Evolutionary conservation across 1,140 invertebrate genomes (phyloP), one percentile per base, ranked within the genome.

Genomic region (Aphelinus certus): DNA sequence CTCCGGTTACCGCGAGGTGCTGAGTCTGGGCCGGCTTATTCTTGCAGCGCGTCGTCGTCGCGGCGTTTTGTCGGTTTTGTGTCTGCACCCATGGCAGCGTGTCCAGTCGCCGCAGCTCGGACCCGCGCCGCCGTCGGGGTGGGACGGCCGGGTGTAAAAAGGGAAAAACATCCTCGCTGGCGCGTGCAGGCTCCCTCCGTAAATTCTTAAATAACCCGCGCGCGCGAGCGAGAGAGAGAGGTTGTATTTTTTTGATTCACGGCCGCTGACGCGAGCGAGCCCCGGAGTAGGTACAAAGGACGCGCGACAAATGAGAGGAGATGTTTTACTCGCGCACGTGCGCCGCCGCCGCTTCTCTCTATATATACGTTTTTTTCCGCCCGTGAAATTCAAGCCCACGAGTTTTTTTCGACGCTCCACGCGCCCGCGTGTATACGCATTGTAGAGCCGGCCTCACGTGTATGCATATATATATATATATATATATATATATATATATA

Each of bases 1-100:
- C 80, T 82, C 80, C 78, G 77, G 79, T 79, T 80, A 80, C 80
- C 49, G 26, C 26, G 26, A 26, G 26, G 26, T 26, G 26, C 26
- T 26, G 26, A 26, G 26, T 26, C 26, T 26, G 26, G 76, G 69
- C 62, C 56, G 45, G 48, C 49, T 61, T 48, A 63, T 26, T 26
- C 26, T 26, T 26, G 26, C 26, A 26, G 26, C 26, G 26, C 26
- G 26, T 9, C 69, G 47, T 26, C 68, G 48, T 43, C 66, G 26
- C n/a, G 66, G 57, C 43, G 26, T 66, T 66, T 66, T 46, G 64
- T 66, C 51, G 26, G 26, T 26, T 26, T 26, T 26, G 26, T 26
- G 26, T 26, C 26, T 26, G 26, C 26, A 26, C 26, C 26, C 26
- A 26, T 26, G 26, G 26, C 26, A 26, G 26, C 26, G 26, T 26